Conservation (phyloP, 1,140 invertebrate genomes). For the Formica selysi region DNA sequence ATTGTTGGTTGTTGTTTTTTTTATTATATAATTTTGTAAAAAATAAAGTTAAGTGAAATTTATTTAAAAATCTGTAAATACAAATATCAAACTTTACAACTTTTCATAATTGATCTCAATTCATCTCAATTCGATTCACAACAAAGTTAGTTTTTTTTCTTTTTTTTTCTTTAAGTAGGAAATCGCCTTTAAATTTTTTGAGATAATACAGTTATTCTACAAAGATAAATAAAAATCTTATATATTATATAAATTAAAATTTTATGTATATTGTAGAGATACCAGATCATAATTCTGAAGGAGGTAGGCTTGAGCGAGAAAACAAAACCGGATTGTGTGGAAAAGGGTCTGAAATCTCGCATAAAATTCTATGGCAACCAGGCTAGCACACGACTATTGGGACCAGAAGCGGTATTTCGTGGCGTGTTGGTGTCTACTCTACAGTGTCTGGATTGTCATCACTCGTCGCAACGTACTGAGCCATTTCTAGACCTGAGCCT, state of each 20-base stretch:
- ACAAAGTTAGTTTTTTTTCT: too few relatives aligned
- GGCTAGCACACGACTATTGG: slow-evolving; percentile 92
- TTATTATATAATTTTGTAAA: too few relatives aligned
- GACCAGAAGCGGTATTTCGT: slow-evolving; percentile 93
- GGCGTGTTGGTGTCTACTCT: slow-evolving; percentile 96
- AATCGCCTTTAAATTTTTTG: background rate
- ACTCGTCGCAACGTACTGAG: slow-evolving; percentile 95
- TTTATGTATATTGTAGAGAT: slow-evolving; percentile 88
- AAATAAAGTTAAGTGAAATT: too few relatives aligned
- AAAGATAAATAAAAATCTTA: slow-evolving; percentile 6
- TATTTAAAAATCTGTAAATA: too few relatives aligned
- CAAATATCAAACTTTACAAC: too few relatives aligned
- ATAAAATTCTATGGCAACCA: slow-evolving; percentile 94
- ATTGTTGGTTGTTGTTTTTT: too few relatives aligned
- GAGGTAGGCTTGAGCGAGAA: slow-evolving; percentile 90
- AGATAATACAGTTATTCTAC: background rate
- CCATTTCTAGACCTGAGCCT: slow-evolving; percentile 98
- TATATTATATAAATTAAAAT: slow-evolving; percentile 35
- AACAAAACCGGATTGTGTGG: slow-evolving; percentile 89
- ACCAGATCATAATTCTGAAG: slow-evolving; percentile 92
- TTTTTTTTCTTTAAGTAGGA: too few relatives aligned
- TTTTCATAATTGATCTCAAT: background rate
- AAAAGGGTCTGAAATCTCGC: slow-evolving; percentile 91
- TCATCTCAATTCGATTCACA: too few relatives aligned
- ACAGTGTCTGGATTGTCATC: slow-evolving; percentile 95